phyloP scores from a whole-genome alignment of 2,888 invertebrate genomes.

The Bursaphelenchus okinawaensis region DNA sequence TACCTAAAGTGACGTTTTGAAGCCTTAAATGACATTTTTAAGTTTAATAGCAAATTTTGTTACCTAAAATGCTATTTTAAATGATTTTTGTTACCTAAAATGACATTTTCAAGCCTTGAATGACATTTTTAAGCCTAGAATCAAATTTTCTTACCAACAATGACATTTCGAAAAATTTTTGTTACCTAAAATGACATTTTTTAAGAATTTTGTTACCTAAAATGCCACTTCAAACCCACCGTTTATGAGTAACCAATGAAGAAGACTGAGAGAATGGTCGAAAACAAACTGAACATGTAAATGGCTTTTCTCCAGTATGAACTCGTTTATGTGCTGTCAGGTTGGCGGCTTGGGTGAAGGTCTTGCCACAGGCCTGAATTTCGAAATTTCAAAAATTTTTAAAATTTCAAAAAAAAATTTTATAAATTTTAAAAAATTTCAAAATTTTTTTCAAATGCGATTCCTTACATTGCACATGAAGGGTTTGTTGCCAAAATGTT shows the following conservation, averaged over 20 bases:
- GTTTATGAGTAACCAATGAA: slow-evolving; percentile 92
- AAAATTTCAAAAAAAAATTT: background rate
- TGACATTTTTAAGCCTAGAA: too few species aligned
- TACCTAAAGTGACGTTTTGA: too few species aligned
- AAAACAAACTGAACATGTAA: slow-evolving; percentile 92
- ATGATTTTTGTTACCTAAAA: too few species aligned
- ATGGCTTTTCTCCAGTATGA: slow-evolving; percentile 91
- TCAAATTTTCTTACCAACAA: too few species aligned
- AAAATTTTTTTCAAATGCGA: background rate
- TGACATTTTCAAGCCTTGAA: too few species aligned
- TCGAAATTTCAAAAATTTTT: background rate
- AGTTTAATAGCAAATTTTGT: too few species aligned
- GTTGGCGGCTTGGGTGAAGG: slow-evolving; percentile 79
- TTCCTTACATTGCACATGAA: slow-evolving; percentile 61
- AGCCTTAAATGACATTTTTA: too few species aligned
- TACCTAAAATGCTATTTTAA: too few species aligned
- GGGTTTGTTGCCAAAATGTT: slow-evolving; percentile 83
- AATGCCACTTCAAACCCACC: too few species aligned
- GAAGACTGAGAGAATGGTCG: slow-evolving; percentile 91
- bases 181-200: too few species aligned
- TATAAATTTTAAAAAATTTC: background rate
- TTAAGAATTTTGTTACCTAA: too few species aligned
- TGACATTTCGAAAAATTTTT: too few species aligned
- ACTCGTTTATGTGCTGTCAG: slow-evolving; percentile 91
- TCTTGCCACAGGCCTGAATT: slow-evolving; percentile 70